These are phyloP conservation scores for Collichthys lucidus DNA, from an alignment of 2,113 vertebrate species.

Conservation along the genomic window DNA sequence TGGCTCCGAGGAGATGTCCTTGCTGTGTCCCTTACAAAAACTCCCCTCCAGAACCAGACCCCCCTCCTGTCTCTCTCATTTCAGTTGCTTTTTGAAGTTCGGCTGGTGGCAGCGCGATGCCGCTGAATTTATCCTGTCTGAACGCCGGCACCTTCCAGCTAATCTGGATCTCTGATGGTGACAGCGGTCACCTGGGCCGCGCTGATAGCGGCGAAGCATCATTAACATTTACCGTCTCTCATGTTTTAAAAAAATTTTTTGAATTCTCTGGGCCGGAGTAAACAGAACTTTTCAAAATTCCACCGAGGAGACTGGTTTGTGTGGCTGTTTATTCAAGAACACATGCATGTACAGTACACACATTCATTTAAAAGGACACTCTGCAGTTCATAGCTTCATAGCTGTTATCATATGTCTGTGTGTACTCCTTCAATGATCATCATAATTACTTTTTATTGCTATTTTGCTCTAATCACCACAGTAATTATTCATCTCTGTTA, in stretches of 20 bases:
- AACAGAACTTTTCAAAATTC: not conserved
- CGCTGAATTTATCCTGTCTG: slow-evolving; percentile 45
- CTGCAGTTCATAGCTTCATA: too few species aligned
- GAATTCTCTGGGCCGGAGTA: not conserved
- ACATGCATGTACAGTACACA: not conserved
- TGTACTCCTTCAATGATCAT: not conserved
- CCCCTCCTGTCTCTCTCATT: slow-evolving; percentile 17
- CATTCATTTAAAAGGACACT: too few species aligned
- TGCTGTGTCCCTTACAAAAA: slow-evolving; percentile 69
- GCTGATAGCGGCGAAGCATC: slow-evolving; percentile 63
- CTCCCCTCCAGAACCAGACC: not conserved
- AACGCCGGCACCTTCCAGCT: slow-evolving; percentile 55
- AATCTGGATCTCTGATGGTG: slow-evolving; percentile 52
- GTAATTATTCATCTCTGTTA: too few species aligned
- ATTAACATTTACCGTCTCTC: slow-evolving; percentile 37
- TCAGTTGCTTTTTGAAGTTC: slow-evolving; percentile 51
- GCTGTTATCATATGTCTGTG: not conserved
- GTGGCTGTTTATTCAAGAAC: not conserved
- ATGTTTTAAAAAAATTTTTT: not conserved
- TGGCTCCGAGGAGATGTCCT: slow-evolving; percentile 76
- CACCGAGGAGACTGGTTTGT: not conserved
- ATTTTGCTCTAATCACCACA: not conserved
- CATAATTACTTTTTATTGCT: not conserved
- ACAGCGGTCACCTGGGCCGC: slow-evolving; percentile 67
- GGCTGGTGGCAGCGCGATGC: not conserved